Conservation (phyloP, 2,797 vertebrate genomes). For the Artibeus lituratus region DNA sequence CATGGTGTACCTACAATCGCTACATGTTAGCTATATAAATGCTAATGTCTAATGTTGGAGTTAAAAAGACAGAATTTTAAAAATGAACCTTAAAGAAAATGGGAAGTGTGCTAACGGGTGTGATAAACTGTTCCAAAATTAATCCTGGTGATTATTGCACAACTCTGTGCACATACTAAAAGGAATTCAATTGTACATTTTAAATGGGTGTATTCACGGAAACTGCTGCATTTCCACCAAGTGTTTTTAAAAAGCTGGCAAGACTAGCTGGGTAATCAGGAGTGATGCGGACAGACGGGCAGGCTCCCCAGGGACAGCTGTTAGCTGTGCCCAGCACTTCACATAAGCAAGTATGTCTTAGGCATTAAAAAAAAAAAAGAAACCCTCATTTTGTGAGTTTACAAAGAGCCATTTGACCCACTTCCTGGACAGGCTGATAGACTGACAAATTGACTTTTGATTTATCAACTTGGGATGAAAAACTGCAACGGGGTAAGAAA, state of each 20-base stretch:
- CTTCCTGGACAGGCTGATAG: neutral
- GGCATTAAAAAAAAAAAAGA: neutral
- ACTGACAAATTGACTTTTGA: neutral
- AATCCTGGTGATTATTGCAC: neutral
- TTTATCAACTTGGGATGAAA: neutral
- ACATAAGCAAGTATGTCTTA: neutral
- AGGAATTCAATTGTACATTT: neutral
- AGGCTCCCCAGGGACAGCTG: neutral
- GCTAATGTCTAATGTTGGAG: neutral
- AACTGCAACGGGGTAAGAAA: neutral
- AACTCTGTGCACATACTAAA: neutral
- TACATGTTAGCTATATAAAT: neutral
- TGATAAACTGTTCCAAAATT: neutral
- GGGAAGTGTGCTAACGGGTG: neutral
- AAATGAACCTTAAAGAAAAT: constrained; percentile 9
- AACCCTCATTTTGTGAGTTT: neutral
- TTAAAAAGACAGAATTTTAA: neutral
- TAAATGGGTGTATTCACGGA: neutral
- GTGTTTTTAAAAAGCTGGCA: neutral
- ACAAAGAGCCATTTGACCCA: neutral
- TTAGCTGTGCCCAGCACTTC: neutral
- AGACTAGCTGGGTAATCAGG: neutral
- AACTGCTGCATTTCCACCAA: neutral
- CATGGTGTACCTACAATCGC: neutral
- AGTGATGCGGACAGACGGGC: neutral